Evolutionary conservation across 2,797 vertebrate species (phyloP).

Genomic region (Parotocinclus haroldoi): DNA sequence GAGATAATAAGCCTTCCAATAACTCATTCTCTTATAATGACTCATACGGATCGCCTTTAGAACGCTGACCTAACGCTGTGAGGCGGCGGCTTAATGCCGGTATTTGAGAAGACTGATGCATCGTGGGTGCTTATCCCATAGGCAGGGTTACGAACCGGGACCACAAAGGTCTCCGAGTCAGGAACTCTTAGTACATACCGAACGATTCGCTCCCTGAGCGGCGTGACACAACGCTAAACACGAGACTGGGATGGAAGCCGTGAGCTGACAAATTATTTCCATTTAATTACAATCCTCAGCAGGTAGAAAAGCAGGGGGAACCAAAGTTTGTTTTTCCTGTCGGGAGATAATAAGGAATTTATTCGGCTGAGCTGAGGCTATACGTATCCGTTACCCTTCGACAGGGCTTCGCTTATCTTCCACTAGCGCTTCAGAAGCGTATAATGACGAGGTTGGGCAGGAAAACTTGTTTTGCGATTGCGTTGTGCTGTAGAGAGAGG

Average conservation of each 20-base stretch:
- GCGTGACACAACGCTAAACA: too few species aligned
- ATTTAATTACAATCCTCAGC: conserved; percentile 10
- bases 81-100: too few species aligned
- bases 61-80: neutral
- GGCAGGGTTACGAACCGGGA: neutral
- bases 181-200: neutral
- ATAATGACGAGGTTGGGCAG: conserved; percentile 41
- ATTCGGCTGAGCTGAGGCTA: conserved; percentile 18
- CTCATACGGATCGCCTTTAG: neutral
- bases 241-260: too few species aligned
- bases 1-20: neutral
- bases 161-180: neutral
- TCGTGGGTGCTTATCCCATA: neutral
- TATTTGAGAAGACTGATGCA: neutral
- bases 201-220: neutral
- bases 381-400: conserved; percentile 16
- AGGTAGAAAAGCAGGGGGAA: conserved; percentile 27
- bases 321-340: conserved; percentile 13
- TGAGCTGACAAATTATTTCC: conserved; percentile 27
- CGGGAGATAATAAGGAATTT: conserved; percentile 26
- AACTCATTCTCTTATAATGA: neutral
- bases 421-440: conserved; percentile 36
- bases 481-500: conserved; percentile 44
- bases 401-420: conserved; percentile 39
- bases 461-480: conserved; percentile 40